phyloP scores from a whole-genome alignment of 2,888 invertebrate species.

The Aphidius colemani region DNA sequence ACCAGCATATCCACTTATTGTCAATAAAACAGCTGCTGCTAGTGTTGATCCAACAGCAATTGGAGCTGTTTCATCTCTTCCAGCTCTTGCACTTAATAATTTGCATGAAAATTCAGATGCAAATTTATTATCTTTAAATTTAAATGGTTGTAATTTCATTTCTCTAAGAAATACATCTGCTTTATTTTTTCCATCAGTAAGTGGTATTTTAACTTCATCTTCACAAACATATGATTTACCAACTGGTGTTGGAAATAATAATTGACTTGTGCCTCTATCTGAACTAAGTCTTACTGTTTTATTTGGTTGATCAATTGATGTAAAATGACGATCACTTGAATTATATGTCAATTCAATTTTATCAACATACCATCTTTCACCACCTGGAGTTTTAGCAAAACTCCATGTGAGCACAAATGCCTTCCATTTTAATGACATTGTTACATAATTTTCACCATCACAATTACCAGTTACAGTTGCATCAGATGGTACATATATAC shows the following conservation, averaged over 20 bases:
- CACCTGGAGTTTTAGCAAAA: conserved; percentile 87
- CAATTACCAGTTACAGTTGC: conserved; percentile 76
- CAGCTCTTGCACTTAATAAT: conserved; percentile 61
- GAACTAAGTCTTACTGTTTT: conserved; percentile 66
- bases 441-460: conserved; percentile 74
- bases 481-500: conserved; percentile 76
- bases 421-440: conserved; percentile 74
- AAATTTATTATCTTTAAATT: conserved; percentile 78
- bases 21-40: conserved; percentile 79
- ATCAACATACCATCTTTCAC: conserved; percentile 87
- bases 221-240: conserved; percentile 83
- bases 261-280: conserved; percentile 63
- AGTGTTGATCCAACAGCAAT: conserved; percentile 82
- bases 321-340: conserved; percentile 62
- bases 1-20: conserved; percentile 82
- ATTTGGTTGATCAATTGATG: conserved; percentile 60
- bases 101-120: conserved; percentile 73
- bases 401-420: conserved; percentile 75
- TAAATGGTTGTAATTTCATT: conserved; percentile 83
- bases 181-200: conserved; percentile 61
- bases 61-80: conserved; percentile 83
- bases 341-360: conserved; percentile 78
- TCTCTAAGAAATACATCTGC: conserved; percentile 50
- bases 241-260: conserved; percentile 83
- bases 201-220: conserved; percentile 67